phyloP scores from a whole-genome alignment of 2,888 invertebrate species.

The Melipona beecheii region DNA sequence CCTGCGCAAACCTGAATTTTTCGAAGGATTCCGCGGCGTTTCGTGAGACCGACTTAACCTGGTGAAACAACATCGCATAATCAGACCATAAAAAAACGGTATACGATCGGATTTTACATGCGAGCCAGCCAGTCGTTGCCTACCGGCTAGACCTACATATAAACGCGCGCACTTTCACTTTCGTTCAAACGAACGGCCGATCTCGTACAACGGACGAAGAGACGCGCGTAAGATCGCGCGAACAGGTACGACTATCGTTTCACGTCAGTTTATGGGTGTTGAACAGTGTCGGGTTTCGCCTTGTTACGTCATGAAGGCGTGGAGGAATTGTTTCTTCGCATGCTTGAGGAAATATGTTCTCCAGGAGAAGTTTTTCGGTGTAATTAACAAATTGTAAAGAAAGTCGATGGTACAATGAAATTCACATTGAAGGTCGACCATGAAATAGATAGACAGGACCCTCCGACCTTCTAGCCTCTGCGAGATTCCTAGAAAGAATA shows the following conservation, averaged over 20 bases:
- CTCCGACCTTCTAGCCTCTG: too few relatives aligned
- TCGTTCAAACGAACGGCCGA: conserved; percentile 29
- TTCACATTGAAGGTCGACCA: too few relatives aligned
- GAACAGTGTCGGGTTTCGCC: not conserved
- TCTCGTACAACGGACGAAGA: conserved; percentile 20
- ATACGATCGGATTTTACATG: conserved; percentile 28
- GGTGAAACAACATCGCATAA: conserved; percentile 6
- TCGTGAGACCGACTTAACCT: conserved; percentile 34
- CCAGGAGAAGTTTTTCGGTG: too few relatives aligned
- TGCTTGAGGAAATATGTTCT: too few relatives aligned
- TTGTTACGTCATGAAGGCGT: not conserved
- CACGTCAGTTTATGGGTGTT: not conserved
- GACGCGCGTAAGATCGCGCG: conserved; percentile 46
- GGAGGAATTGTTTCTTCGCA: too few relatives aligned
- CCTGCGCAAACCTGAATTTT: conserved; percentile 6
- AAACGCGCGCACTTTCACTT: conserved; percentile 56
- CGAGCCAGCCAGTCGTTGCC: conserved; percentile 32
- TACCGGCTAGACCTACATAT: conserved; percentile 18
- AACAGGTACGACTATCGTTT: not conserved
- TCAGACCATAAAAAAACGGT: conserved; percentile 24
- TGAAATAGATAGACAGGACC: too few relatives aligned
- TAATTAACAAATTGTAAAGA: not conserved
- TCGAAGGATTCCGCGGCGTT: not conserved
- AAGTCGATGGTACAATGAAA: too few relatives aligned
- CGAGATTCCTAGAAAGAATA: too few relatives aligned